Evolutionary conservation across 2,888 invertebrate species (phyloP), one percentile per base, ranked within the genome.

Genomic region (Hetaerina titia): DNA sequence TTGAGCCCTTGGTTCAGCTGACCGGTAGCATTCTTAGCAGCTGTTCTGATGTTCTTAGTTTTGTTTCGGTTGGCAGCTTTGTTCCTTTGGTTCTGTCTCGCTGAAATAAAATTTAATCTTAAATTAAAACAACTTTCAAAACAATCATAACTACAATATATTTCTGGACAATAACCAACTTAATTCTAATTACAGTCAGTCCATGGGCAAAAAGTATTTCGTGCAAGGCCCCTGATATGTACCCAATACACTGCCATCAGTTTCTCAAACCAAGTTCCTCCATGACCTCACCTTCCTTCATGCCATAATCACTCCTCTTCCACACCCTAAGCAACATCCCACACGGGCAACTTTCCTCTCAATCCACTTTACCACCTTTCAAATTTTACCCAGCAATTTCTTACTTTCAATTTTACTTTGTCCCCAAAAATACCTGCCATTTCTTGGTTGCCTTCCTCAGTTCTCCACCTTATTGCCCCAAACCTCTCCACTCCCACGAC

Each of bases 31-130:
- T 96, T 96, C 63, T 96, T 96, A 9, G 95, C 95, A 0, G 95
- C 95, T 0, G 96, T 90, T 0, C 95, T 92, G 0, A 95, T 95
- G 11, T 96, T 96, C 4, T 96, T 97, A 97, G 95, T 97, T 97
- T 64, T 97, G 97, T 95, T 97, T 96, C 94, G 96, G 95, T 96
- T 96, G 95, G 96, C 96, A 89, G 96, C 96, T 96, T 96, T 95
- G 95, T 96, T 92, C 92, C 95, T 74, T 87, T 94, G 95, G 60
- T 95, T 90, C 89, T 92, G 92, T 64, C 92, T 56, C 13, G 92
- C 92, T 92, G 58, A 17, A 92, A 90, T 64, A 31, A 31, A 63
- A 90, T 15, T 31, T 22, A n/a, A 63, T 13, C 2, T 13, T 6
- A 0, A 22, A 22, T 58, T 22, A 60, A 22, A 81, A 58, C 2